Evolutionary conservation across 2,113 vertebrate species (phyloP).

Genomic region (Odontophorus gujanensis): DNA sequence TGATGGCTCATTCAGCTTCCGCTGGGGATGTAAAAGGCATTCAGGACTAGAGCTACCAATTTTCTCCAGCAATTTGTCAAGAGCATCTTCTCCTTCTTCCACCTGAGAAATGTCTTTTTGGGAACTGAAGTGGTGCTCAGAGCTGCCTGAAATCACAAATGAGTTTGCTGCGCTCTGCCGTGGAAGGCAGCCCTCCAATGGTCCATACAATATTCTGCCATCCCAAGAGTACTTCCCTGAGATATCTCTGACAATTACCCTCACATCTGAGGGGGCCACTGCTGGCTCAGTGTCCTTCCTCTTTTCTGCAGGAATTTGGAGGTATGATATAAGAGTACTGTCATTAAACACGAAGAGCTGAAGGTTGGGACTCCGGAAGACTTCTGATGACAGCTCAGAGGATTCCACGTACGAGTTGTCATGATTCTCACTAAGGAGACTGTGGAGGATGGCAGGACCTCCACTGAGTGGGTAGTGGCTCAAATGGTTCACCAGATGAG

Average conservation of each 20-base stretch:
- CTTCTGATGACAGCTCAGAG: conserved; percentile 91
- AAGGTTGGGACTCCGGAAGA: conserved; percentile 95
- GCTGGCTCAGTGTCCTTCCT: conserved; percentile 29
- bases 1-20: conserved; percentile 88
- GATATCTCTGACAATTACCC: conserved; percentile 95
- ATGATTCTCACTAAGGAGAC: conserved; percentile 93
- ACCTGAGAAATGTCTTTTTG: conserved; percentile 41
- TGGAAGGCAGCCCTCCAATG: conserved; percentile 72
- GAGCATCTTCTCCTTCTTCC: conserved; percentile 85
- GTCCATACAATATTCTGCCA: conserved; percentile 88
- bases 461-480: conserved; percentile 92
- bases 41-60: conserved; percentile 91
- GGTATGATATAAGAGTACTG: conserved; percentile 94
- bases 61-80: conserved; percentile 88
- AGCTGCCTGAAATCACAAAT: background rate
- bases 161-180: background rate
- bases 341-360: conserved; percentile 98
- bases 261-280: conserved; percentile 82
- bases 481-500: conserved; percentile 96
- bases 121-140: background rate
- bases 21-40: conserved; percentile 87
- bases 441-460: conserved; percentile 93
- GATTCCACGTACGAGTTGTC: conserved; percentile 91
- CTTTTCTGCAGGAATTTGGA: conserved; percentile 86
- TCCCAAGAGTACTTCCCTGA: conserved; percentile 99